A percentile compares a stretch with the other conserved stretches of the same genome.
phyloP scores from a whole-genome alignment of 2,888 invertebrate genomes.

The Eretmocerus hayati region DNA sequence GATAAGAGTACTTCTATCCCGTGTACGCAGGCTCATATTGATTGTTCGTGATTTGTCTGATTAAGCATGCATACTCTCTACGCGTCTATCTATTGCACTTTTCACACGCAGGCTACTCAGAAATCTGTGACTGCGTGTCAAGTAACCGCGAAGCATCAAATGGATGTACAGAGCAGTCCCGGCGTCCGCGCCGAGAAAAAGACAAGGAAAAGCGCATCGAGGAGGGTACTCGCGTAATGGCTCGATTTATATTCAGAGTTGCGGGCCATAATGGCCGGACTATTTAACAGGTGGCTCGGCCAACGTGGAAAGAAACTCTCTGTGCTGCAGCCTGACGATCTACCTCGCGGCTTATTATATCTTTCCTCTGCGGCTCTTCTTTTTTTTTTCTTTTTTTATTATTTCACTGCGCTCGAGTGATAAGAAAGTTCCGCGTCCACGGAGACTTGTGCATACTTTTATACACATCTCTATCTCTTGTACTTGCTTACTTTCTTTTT shows the following conservation, averaged over 20 bases:
- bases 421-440: conserved; percentile 18
- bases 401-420: conserved; percentile 1
- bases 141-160: too few species aligned
- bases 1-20: too few species aligned
- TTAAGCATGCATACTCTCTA: too few species aligned
- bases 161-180: too few species aligned
- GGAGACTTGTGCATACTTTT: too few species aligned
- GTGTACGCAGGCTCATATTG: too few species aligned
- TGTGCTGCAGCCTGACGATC: conserved; percentile 15
- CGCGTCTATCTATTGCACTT: too few species aligned
- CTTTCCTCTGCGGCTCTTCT: background rate
- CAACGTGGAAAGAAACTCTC: background rate
- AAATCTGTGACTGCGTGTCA: too few species aligned
- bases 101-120: too few species aligned
- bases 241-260: conserved; percentile 40
- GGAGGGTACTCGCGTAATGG: conserved; percentile 28
- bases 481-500: background rate
- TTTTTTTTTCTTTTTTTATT: background rate
- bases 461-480: too few species aligned
- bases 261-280: conserved; percentile 36
- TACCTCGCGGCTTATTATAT: background rate
- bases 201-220: background rate
- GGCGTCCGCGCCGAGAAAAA: background rate
- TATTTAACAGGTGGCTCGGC: conserved; percentile 38
- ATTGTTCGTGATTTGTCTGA: too few species aligned